Evolutionary conservation across 2,113 vertebrate genomes (phyloP).

Genomic region (Oryzias javanicus): DNA sequence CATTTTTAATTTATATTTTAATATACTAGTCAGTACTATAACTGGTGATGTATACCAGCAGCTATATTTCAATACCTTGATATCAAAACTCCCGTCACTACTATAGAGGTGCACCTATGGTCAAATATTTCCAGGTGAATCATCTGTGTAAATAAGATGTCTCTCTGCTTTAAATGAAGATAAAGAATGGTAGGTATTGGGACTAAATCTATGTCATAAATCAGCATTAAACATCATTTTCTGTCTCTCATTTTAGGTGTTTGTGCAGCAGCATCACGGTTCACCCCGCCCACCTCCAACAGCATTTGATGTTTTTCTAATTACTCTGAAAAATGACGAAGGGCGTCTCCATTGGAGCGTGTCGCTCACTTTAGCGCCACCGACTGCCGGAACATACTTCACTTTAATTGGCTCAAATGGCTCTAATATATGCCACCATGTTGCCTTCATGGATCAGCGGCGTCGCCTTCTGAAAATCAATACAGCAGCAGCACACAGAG

Average conservation of each 20-base stretch:
- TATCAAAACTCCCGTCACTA: no score
- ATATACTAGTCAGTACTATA: no score
- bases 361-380: constrained; percentile 41
- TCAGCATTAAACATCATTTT: constrained; percentile 54
- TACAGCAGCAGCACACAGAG: constrained; percentile 43
- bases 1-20: no score
- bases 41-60: no score
- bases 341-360: constrained; percentile 52
- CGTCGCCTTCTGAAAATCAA: constrained; percentile 69
- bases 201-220: constrained; percentile 56
- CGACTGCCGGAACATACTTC: constrained; percentile 64
- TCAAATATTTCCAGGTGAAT: constrained; percentile 37
- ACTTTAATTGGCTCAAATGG: constrained; percentile 74
- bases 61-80: no score
- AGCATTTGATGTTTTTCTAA: constrained; percentile 69
- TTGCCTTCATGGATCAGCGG: constrained; percentile 74
- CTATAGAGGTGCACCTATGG: background rate
- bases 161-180: constrained; percentile 50
- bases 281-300: constrained; percentile 28
- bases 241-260: constrained; percentile 15
- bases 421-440: constrained; percentile 74
- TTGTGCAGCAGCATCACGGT: constrained; percentile 26
- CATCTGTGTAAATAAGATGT: constrained; percentile 63
- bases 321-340: constrained; percentile 67
- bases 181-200: constrained; percentile 28